phyloP scores from a whole-genome alignment of 2,113 vertebrate genomes.

The Ondatra zibethicus region DNA sequence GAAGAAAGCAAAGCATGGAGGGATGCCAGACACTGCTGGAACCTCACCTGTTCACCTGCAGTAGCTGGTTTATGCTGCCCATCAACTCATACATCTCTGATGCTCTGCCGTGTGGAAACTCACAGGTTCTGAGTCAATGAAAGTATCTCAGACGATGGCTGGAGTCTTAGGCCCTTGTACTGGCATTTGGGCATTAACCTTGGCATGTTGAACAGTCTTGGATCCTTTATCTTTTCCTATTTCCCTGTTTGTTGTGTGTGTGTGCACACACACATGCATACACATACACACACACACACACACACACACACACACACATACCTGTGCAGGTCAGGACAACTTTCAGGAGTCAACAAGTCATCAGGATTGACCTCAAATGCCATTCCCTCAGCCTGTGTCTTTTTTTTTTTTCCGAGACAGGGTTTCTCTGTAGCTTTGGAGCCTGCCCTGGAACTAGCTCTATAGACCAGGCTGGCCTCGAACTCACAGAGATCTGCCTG shows the following conservation, averaged over 20 bases:
- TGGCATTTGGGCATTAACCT: background rate
- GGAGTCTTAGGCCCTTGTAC: background rate
- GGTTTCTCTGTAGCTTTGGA: too few species aligned
- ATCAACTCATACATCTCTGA: background rate
- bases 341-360: background rate
- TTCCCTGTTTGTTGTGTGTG: background rate
- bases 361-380: background rate
- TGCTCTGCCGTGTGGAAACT: background rate
- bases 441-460: too few species aligned
- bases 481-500: too few species aligned
- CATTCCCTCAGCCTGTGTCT: background rate
- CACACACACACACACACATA: too few species aligned
- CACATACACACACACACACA: too few species aligned
- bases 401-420: too few species aligned
- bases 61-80: background rate
- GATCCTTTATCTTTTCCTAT: background rate
- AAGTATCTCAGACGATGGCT: background rate
- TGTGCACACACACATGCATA: too few species aligned
- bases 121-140: conserved; percentile 14
- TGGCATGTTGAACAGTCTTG: background rate
- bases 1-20: background rate
- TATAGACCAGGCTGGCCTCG: too few species aligned
- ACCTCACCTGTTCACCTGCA: background rate
- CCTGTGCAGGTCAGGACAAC: background rate
- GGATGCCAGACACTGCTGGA: background rate